Percentiles rank a stretch among this genome's conserved stretches.
Conservation (phyloP, 1,140 invertebrate genomes). For the Archegozetes longisetosus region DNA sequence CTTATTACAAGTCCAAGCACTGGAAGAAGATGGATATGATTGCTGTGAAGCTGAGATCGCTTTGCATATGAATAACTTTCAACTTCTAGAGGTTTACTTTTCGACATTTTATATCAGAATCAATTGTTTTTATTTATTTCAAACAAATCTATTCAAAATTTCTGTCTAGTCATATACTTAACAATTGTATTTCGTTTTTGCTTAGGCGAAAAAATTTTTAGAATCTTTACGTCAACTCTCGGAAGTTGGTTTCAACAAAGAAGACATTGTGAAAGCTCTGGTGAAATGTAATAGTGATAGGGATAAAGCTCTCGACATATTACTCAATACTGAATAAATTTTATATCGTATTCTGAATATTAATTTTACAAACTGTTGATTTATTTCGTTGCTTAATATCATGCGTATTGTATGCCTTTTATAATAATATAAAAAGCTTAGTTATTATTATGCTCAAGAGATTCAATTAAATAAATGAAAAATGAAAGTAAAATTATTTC, state of each 20-base stretch:
- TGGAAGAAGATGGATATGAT: slow-evolving; percentile 43
- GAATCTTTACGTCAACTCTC: slow-evolving; percentile 46
- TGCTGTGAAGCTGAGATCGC: slow-evolving; percentile 40
- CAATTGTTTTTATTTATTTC: too few species aligned
- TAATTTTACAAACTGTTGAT: background rate
- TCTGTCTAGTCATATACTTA: too few species aligned
- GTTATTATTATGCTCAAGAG: background rate
- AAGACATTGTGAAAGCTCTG: slow-evolving; percentile 51
- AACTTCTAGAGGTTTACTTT: slow-evolving; percentile 32
- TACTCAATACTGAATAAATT: slow-evolving; percentile 10
- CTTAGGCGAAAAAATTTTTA: slow-evolving; percentile 36
- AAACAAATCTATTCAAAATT: too few species aligned
- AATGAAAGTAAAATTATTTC: background rate
- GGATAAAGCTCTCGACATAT: slow-evolving; percentile 59
- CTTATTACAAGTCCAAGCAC: slow-evolving; percentile 40
- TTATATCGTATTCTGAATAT: background rate
- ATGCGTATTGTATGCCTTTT: too few species aligned
- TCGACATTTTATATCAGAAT: too few species aligned
- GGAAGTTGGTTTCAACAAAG: slow-evolving; percentile 64
- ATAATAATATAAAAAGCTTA: background rate
- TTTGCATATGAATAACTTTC: slow-evolving; percentile 32
- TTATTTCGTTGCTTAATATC: too few species aligned
- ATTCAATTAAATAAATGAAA: background rate
- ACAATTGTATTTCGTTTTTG: too few species aligned
- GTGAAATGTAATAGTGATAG: slow-evolving; percentile 58